Evolutionary conservation across 2,113 vertebrate genomes (phyloP).

Genomic region (Xenopus borealis): DNA sequence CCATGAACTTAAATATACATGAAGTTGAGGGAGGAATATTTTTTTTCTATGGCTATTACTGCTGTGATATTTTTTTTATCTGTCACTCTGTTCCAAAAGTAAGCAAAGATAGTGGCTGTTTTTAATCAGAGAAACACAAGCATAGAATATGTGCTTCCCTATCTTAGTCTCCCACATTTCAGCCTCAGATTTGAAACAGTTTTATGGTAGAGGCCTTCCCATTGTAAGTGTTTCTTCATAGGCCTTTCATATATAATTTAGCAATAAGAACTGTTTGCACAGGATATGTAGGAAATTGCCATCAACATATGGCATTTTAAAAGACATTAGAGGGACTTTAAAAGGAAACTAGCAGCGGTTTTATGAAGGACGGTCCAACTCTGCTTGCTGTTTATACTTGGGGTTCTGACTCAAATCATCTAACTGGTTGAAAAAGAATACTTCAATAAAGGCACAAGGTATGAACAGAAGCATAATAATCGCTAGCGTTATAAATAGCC

Average conservation of each 20-base stretch:
- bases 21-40: slow-evolving; percentile 61
- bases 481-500: too few species aligned
- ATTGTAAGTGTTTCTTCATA: slow-evolving; percentile 54
- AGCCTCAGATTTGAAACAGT: slow-evolving; percentile 29
- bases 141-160: slow-evolving; percentile 61
- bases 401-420: too few species aligned
- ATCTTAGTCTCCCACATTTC: slow-evolving; percentile 66
- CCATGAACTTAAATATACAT: slow-evolving; percentile 66
- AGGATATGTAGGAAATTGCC: slow-evolving; percentile 31
- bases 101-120: slow-evolving; percentile 47
- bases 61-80: slow-evolving; percentile 61
- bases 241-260: slow-evolving; percentile 49
- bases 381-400: too few species aligned
- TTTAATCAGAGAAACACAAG: slow-evolving; percentile 64
- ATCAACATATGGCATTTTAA: too few species aligned
- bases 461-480: too few species aligned
- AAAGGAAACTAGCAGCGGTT: too few species aligned
- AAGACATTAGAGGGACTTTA: too few species aligned
- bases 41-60: slow-evolving; percentile 63
- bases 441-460: too few species aligned
- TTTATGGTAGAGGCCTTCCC: slow-evolving; percentile 53
- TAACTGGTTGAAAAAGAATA: too few species aligned
- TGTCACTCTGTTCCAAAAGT: slow-evolving; percentile 47
- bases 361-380: too few species aligned
- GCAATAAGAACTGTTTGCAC: slow-evolving; percentile 56